Conservation (phyloP, 2,888 invertebrate species). For the Conus canariensis region DNA sequence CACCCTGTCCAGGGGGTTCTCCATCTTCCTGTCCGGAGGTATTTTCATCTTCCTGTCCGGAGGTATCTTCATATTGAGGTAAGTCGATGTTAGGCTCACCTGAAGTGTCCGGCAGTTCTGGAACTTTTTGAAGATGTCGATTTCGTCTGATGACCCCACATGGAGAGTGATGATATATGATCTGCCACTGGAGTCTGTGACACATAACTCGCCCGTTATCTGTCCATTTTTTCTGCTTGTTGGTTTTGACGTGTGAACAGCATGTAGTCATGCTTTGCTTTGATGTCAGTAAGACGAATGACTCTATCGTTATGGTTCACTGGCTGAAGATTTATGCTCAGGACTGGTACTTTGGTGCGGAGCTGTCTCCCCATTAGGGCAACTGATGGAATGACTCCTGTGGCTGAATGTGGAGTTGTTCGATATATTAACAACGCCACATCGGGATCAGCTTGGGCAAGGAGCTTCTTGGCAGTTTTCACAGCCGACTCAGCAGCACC, state of each 20-base stretch:
- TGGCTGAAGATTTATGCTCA: neutral
- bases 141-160: neutral
- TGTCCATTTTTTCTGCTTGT: neutral
- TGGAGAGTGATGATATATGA: neutral
- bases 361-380: too few species aligned
- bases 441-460: neutral
- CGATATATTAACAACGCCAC: too few species aligned
- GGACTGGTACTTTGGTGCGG: neutral
- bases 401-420: too few species aligned
- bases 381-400: too few species aligned
- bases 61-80: neutral
- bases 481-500: neutral
- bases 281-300: too few species aligned
- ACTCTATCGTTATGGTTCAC: neutral
- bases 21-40: too few species aligned
- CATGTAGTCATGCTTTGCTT: neutral
- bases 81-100: neutral
- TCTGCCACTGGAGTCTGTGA: neutral
- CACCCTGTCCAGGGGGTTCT: neutral
- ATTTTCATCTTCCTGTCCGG: too few species aligned
- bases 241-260: neutral
- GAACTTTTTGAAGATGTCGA: conserved; percentile 1
- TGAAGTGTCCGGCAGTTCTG: neutral
- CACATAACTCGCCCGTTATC: neutral
- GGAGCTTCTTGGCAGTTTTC: neutral